Evolutionary conservation across 2,888 invertebrate species (phyloP).

Genomic region (Schizaphis graminum): DNA sequence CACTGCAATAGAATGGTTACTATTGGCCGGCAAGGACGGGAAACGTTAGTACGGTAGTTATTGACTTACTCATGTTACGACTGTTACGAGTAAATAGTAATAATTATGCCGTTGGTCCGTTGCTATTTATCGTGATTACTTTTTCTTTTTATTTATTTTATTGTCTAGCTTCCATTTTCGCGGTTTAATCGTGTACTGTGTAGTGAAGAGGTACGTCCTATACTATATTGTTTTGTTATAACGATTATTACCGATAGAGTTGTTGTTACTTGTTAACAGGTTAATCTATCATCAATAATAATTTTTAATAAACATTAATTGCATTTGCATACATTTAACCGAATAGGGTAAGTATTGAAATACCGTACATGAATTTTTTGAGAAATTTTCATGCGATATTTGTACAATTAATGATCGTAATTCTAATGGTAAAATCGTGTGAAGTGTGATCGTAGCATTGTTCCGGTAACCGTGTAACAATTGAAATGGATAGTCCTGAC

Average conservation of each 20-base stretch:
- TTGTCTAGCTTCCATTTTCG: not conserved
- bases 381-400: not conserved
- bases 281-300: not conserved
- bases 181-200: not conserved
- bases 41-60: not conserved
- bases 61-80: not conserved
- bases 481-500: conserved; percentile 51
- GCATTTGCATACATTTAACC: not conserved
- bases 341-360: not conserved
- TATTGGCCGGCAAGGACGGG: not conserved
- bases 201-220: not conserved
- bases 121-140: too few relatives aligned
- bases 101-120: not conserved
- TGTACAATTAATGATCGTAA: not conserved
- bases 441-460: not conserved
- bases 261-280: not conserved
- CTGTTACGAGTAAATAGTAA: not conserved
- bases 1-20: not conserved
- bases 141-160: not conserved
- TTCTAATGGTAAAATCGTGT: not conserved
- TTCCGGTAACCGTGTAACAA: not conserved
- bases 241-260: not conserved
- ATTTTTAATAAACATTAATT: not conserved
- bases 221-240: not conserved
- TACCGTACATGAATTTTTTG: not conserved